Evolutionary conservation across 2,888 invertebrate genomes (phyloP).

Genomic region (Lymantria dispar): DNA sequence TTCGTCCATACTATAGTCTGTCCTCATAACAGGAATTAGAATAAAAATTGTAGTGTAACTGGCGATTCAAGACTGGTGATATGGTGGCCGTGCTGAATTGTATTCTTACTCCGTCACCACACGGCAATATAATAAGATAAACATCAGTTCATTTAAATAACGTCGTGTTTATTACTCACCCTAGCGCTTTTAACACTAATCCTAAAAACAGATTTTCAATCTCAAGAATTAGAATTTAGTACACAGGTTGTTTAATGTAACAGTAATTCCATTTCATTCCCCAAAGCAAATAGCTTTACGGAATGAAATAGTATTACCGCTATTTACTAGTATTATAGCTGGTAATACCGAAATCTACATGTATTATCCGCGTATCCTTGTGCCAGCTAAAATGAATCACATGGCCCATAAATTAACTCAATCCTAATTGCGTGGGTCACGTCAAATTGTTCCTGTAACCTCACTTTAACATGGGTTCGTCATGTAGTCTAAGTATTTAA

Average conservation of each 20-base stretch:
- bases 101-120: too few species aligned
- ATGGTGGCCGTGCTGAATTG: too few species aligned
- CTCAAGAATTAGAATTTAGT: not conserved
- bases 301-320: not conserved
- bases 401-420: slow-evolving; percentile 17
- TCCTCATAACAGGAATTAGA: too few species aligned
- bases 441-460: slow-evolving; percentile 33
- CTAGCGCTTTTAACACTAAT: not conserved
- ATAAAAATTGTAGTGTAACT: too few species aligned
- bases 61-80: too few species aligned
- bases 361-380: slow-evolving; percentile 15
- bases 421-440: slow-evolving; percentile 42
- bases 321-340: slow-evolving; percentile 8
- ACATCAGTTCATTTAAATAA: too few species aligned
- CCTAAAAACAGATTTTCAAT: not conserved
- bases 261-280: too few species aligned
- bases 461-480: slow-evolving; percentile 6
- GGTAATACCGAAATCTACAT: slow-evolving; percentile 3
- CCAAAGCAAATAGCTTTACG: not conserved
- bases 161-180: too few species aligned
- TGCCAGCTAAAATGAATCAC: slow-evolving; percentile 20
- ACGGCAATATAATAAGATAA: too few species aligned
- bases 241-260: not conserved
- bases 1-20: too few species aligned
- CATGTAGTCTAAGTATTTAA: not conserved